A percentile compares a stretch with the other conserved stretches of the same genome.
phyloP scores from a whole-genome alignment of 2,113 vertebrate genomes.

The Zosterops hypoxanthus region DNA sequence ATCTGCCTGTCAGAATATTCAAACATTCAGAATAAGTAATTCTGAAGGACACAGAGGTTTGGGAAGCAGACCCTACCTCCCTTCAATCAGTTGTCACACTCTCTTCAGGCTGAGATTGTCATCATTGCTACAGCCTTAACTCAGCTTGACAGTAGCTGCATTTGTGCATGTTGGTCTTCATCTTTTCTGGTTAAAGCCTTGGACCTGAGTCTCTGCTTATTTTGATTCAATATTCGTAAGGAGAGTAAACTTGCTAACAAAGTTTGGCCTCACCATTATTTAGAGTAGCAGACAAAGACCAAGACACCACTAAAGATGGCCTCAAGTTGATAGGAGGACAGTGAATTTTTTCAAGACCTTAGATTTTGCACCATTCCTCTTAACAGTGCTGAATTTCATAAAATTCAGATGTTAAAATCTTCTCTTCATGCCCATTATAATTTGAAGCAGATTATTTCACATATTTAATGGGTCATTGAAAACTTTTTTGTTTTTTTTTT shows the following conservation, averaged over 20 bases:
- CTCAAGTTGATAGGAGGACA: background rate
- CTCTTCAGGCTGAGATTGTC: background rate
- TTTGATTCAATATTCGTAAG: constrained; percentile 7
- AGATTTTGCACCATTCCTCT: background rate
- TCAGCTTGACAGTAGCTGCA: constrained; percentile 47
- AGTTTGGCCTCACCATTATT: background rate
- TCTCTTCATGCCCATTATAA: background rate
- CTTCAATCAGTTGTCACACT: constrained; percentile 35
- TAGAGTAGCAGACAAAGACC: background rate
- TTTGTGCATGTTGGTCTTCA: constrained; percentile 46
- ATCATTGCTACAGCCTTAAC: constrained; percentile 30
- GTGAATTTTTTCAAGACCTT: background rate
- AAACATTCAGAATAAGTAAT: constrained; percentile 52
- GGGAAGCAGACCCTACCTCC: constrained; percentile 30
- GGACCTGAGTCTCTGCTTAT: background rate
- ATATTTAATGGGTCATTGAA: background rate
- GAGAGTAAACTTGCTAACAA: background rate
- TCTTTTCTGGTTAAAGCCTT: constrained; percentile 21
- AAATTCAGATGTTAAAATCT: background rate
- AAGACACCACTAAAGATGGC: background rate
- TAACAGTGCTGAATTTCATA: background rate
- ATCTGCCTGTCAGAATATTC: constrained; percentile 63
- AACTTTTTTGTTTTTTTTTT: background rate
- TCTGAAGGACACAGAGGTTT: constrained; percentile 32
- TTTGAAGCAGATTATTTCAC: background rate